Evolutionary conservation across 2,797 vertebrate species (phyloP).

Genomic region (Carapus acus): DNA sequence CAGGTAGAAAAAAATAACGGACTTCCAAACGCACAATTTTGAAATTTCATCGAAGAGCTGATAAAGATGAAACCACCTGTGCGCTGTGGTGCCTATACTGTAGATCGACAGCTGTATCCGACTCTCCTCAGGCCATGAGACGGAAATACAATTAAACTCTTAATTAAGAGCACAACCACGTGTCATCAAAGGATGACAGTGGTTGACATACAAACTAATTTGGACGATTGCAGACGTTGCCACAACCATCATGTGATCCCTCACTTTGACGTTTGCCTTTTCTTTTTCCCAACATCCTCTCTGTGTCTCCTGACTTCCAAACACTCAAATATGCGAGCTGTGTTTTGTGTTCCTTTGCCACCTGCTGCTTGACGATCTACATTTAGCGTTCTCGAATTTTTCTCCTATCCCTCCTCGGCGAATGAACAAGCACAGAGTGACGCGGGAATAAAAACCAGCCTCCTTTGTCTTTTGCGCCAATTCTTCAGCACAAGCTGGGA

Average conservation of each 20-base stretch:
- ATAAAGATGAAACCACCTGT: too few species aligned
- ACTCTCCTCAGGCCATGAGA: too few species aligned
- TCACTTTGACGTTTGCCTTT: background rate
- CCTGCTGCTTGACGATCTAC: constrained; percentile 14
- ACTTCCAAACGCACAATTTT: too few species aligned
- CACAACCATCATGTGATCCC: background rate
- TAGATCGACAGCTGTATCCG: too few species aligned
- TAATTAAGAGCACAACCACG: too few species aligned
- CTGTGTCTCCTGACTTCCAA: background rate
- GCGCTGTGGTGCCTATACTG: too few species aligned
- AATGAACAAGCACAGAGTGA: constrained; percentile 22
- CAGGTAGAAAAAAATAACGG: too few species aligned
- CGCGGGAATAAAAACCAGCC: constrained; percentile 38
- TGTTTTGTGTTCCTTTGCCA: background rate
- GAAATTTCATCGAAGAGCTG: too few species aligned
- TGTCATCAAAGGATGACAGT: background rate
- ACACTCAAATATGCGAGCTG: background rate
- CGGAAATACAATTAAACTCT: too few species aligned
- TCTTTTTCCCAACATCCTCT: background rate
- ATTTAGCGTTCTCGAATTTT: constrained; percentile 8
- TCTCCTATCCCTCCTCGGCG: constrained; percentile 25
- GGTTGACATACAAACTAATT: background rate
- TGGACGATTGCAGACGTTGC: background rate
- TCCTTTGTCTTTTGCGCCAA: constrained; percentile 19
- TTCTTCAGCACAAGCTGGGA: constrained; percentile 22